Percentiles rank a stretch among this genome's conserved stretches.
Evolutionary conservation across 2,888 invertebrate genomes (phyloP).

Genomic region (Ochropleura plecta): DNA sequence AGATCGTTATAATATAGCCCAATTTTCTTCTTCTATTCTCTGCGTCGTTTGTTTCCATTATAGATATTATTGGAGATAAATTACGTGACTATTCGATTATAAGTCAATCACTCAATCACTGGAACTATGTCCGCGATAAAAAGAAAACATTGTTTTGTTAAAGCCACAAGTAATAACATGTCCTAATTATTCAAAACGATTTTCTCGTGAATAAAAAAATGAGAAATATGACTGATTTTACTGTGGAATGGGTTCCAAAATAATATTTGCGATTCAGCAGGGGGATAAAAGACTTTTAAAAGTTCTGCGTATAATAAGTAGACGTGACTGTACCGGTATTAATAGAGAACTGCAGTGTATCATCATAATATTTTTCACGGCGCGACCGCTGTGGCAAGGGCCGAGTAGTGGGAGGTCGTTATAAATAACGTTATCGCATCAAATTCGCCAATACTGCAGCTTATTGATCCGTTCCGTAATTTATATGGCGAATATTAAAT

Average conservation of each 20-base stretch:
- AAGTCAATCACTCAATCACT: constrained; percentile 50
- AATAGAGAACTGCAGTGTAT: constrained; percentile 1
- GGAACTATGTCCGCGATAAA: constrained; percentile 13
- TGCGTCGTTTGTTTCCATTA: constrained; percentile 32
- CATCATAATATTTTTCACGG: constrained; percentile 7
- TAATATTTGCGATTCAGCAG: neutral
- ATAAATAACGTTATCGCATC: constrained; percentile 69
- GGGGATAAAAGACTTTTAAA: neutral
- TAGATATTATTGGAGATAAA: constrained; percentile 42
- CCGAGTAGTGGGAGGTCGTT: constrained; percentile 17
- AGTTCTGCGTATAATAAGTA: neutral
- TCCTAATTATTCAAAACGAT: neutral
- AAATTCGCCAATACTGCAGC: constrained; percentile 67
- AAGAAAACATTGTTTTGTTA: constrained; percentile 10
- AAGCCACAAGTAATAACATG: neutral
- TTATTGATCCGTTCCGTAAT: constrained; percentile 45
- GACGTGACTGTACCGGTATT: neutral
- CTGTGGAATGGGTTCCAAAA: neutral
- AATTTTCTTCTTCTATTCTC: constrained; percentile 45
- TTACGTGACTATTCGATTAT: constrained; percentile 45
- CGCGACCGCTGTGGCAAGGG: neutral
- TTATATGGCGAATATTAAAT: neutral
- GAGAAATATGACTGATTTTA: neutral
- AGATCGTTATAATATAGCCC: constrained; percentile 20
- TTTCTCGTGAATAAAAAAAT: neutral